A percentile compares a stretch with the other conserved stretches of the same genome.
phyloP scores from a whole-genome alignment of 2,113 vertebrate species.

The Bambusicola thoracicus region DNA sequence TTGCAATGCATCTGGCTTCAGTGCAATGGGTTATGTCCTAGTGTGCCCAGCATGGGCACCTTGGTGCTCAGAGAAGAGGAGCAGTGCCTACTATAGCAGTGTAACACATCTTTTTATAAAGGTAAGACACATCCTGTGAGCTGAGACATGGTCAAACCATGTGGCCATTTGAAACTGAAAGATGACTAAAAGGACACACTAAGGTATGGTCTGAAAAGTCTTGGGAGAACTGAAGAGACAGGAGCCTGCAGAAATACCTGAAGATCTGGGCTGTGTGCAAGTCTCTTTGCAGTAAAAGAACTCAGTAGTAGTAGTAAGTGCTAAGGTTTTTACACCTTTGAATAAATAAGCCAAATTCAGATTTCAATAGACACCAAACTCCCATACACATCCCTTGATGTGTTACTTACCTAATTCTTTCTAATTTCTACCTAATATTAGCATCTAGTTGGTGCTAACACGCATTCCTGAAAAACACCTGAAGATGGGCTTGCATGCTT shows the following conservation, averaged over 20 bases:
- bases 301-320: not conserved
- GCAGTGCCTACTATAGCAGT: not conserved
- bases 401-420: too few relatives aligned
- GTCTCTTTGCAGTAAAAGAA: not conserved
- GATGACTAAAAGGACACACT: not conserved
- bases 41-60: rapidly evolving
- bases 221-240: not conserved
- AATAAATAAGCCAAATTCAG: not conserved
- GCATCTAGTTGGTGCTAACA: not conserved
- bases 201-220: not conserved
- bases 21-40: not conserved
- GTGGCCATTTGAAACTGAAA: rapidly evolving
- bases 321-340: not conserved
- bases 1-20: not conserved
- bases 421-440: not conserved
- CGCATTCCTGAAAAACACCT: not conserved
- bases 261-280: not conserved
- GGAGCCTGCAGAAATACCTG: not conserved
- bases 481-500: not conserved
- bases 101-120: not conserved
- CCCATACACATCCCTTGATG: not conserved
- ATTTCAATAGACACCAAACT: not conserved
- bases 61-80: rapidly evolving
- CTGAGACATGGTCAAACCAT: not conserved
- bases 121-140: rapidly evolving